phyloP scores from a whole-genome alignment of 2,888 invertebrate species.

The Sycophila texana region DNA sequence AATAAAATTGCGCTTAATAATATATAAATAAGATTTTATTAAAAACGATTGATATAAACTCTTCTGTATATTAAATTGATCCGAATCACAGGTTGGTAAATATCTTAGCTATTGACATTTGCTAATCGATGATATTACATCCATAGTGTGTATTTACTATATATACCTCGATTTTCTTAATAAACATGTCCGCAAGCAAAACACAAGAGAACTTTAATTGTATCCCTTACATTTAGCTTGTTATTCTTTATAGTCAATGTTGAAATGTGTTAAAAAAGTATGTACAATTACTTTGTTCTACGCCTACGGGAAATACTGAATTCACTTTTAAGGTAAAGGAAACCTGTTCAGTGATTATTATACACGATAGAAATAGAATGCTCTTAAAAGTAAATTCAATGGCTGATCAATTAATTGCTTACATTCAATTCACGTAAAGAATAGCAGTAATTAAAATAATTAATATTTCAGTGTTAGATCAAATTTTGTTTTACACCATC shows the following conservation, averaged over 20 bases:
- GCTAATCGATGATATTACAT: conserved; percentile 25
- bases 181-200: conserved; percentile 39
- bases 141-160: conserved; percentile 37
- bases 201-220: conserved; percentile 29
- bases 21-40: conserved; percentile 43
- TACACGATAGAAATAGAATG: conserved; percentile 22
- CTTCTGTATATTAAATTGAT: conserved; percentile 30
- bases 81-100: conserved; percentile 40
- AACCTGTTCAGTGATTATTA: conserved; percentile 19
- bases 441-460: too few species aligned
- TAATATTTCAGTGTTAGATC: too few species aligned
- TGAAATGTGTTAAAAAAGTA: conserved; percentile 22
- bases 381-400: conserved; percentile 35
- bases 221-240: conserved; percentile 10
- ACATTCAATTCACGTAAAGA: background rate
- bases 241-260: background rate
- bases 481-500: too few species aligned
- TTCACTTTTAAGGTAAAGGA: conserved; percentile 21
- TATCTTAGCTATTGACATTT: conserved; percentile 30
- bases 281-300: conserved; percentile 38
- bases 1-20: background rate
- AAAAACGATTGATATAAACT: conserved; percentile 20
- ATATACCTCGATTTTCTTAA: conserved; percentile 46
- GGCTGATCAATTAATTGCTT: conserved; percentile 41
- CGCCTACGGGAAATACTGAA: conserved; percentile 42